These are phyloP conservation scores for Aporophyla lueneburgensis DNA, from an alignment of 2,888 invertebrate genomes.

Conservation along the genomic window DNA sequence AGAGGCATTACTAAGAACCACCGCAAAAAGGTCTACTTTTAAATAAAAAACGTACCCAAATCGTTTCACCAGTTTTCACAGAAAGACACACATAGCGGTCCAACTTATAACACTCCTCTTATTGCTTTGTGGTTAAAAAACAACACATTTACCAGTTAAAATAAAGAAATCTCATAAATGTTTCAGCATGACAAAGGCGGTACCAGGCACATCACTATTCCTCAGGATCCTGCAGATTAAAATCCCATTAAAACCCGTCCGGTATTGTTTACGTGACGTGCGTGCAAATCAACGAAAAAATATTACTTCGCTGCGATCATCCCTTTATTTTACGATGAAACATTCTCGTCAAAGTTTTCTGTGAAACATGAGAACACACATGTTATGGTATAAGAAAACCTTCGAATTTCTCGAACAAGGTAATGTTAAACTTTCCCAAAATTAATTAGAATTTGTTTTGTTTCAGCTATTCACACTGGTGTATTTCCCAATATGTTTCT, in stretches of 20 bases:
- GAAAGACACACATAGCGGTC: too few relatives aligned
- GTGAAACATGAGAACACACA: slow-evolving; percentile 28
- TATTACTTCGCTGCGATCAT: slow-evolving; percentile 37
- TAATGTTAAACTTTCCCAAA: slow-evolving; percentile 15
- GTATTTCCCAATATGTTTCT: slow-evolving; percentile 79
- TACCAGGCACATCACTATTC: slow-evolving; percentile 42
- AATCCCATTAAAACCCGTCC: slow-evolving; percentile 59
- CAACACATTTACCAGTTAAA: not conserved
- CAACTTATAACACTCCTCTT: too few relatives aligned
- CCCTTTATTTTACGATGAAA: slow-evolving; percentile 35
- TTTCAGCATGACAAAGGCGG: slow-evolving; percentile 23
- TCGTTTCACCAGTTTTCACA: too few relatives aligned
- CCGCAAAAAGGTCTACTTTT: too few relatives aligned
- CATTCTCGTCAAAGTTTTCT: slow-evolving; percentile 39
- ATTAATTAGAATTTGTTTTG: slow-evolving; percentile 51
- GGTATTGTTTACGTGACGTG: slow-evolving; percentile 60
- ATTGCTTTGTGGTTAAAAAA: not conserved
- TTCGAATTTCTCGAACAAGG: slow-evolving; percentile 31
- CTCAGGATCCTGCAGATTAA: slow-evolving; percentile 55
- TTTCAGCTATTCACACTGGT: slow-evolving; percentile 78
- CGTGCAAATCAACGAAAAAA: slow-evolving; percentile 54
- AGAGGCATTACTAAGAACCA: too few relatives aligned
- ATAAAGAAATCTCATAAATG: slow-evolving; percentile 4
- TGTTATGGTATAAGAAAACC: slow-evolving; percentile 37
- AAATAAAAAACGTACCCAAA: too few relatives aligned